Evolutionary conservation across 2,888 invertebrate species (phyloP).

Genomic region (Apodemia hepburni): DNA sequence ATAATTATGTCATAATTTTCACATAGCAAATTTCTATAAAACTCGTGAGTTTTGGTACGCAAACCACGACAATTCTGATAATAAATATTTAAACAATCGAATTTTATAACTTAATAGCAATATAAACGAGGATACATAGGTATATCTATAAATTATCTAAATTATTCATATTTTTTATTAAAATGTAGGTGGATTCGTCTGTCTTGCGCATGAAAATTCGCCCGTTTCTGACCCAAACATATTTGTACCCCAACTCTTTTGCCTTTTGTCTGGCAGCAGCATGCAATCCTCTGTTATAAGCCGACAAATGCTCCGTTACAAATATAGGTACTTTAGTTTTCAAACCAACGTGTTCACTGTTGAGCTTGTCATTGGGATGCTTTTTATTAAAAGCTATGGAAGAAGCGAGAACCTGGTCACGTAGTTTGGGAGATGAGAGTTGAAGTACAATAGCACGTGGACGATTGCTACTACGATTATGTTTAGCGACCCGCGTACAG

Average conservation of each 20-base stretch:
- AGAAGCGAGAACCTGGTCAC: slow-evolving; percentile 26
- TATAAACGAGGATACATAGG: background rate
- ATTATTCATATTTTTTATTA: background rate
- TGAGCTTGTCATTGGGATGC: slow-evolving; percentile 7
- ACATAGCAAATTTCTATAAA: no score
- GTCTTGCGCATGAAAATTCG: no score
- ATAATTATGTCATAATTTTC: no score
- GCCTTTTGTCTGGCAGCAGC: slow-evolving; percentile 6
- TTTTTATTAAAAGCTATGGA: slow-evolving; percentile 25
- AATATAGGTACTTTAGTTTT: background rate
- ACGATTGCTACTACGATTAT: slow-evolving; percentile 18
- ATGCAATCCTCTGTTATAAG: slow-evolving; percentile 20
- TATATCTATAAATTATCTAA: background rate
- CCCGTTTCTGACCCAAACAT: no score
- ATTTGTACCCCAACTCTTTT: no score
- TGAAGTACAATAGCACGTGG: slow-evolving; percentile 29
- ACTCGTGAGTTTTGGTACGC: no score
- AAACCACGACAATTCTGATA: no score
- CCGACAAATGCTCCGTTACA: background rate
- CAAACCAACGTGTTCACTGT: background rate
- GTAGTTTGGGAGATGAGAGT: slow-evolving; percentile 20
- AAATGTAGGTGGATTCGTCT: background rate
- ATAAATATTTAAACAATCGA: no score
- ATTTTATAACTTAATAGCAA: no score
- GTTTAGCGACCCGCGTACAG: slow-evolving; percentile 26